These are phyloP conservation scores for Geothlypis trichas DNA, from an alignment of 2,113 vertebrate species.

Conservation along the genomic window DNA sequence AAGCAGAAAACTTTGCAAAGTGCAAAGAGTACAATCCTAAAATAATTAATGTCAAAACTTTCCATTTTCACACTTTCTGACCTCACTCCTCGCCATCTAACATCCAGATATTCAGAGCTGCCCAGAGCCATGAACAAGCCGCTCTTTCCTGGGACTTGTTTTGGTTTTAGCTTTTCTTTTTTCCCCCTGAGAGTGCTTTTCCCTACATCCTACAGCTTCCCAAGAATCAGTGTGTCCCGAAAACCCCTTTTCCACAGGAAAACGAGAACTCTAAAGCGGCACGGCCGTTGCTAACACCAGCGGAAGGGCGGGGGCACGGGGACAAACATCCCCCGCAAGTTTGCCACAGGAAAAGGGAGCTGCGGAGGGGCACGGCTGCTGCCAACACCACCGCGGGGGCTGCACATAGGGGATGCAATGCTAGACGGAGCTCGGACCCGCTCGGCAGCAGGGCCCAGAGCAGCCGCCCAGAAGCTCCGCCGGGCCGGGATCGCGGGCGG, in stretches of 20 bases:
- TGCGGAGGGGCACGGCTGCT: background rate
- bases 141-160: background rate
- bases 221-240: rapidly evolving
- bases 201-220: background rate
- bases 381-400: rapidly evolving
- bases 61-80: no score
- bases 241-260: background rate
- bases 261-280: background rate
- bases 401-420: background rate
- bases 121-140: rapidly evolving
- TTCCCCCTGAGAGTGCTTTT: rapidly evolving
- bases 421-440: background rate
- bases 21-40: background rate
- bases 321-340: background rate
- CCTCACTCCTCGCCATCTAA: rapidly evolving
- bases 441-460: background rate
- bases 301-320: background rate
- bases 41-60: background rate
- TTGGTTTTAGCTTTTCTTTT: background rate
- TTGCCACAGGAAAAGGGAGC: background rate
- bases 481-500: background rate
- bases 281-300: background rate
- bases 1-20: background rate
- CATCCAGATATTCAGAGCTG: background rate
- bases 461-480: background rate